Conservation (phyloP, 2,113 vertebrate species). For the Platysteira castanea region DNA sequence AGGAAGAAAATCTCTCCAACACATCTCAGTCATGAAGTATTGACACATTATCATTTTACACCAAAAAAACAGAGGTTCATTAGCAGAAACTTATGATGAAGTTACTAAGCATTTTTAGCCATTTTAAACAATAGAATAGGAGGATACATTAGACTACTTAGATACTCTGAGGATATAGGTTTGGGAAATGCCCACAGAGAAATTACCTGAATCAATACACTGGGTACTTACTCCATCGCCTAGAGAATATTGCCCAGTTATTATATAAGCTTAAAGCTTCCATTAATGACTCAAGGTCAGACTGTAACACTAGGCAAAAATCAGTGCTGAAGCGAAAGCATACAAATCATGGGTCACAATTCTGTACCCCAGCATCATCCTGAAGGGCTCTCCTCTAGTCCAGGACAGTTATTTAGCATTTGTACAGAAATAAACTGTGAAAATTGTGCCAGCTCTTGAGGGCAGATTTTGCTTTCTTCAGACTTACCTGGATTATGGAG, state of each 20-base stretch:
- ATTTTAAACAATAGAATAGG: neutral
- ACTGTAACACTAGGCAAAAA: neutral
- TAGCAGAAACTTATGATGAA: neutral
- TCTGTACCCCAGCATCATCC: neutral
- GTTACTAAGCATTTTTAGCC: neutral
- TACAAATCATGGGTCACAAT: neutral
- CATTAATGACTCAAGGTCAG: neutral
- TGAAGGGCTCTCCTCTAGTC: neutral
- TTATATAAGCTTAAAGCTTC: neutral
- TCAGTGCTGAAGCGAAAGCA: neutral
- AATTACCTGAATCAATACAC: neutral
- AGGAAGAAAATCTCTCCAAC: slow-evolving; percentile 3
- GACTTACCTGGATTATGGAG: neutral
- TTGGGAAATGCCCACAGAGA: neutral
- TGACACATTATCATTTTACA: neutral
- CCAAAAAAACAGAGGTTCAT: neutral
- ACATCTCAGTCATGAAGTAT: neutral
- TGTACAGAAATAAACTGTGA: neutral
- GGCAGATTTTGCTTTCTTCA: neutral
- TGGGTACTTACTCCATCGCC: neutral
- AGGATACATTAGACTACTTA: neutral
- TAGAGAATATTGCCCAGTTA: neutral
- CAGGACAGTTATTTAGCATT: neutral
- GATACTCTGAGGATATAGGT: neutral
- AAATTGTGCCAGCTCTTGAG: neutral